These are phyloP conservation scores for Python bivittatus DNA, from an alignment of 2,113 vertebrate genomes.

Conservation along the genomic window DNA sequence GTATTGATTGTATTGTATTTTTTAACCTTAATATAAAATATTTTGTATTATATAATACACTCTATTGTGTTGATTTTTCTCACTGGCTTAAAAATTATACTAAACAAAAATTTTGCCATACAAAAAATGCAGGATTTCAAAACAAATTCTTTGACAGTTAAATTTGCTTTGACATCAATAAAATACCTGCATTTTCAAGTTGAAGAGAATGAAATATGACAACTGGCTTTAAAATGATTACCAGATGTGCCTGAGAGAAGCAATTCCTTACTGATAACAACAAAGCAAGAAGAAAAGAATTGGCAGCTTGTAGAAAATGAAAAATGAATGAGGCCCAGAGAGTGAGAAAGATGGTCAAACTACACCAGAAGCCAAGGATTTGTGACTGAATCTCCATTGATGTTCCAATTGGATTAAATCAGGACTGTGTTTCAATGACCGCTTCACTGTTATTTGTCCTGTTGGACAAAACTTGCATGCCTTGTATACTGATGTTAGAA, in stretches of 20 bases:
- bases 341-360: background rate
- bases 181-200: background rate
- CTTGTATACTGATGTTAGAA: background rate
- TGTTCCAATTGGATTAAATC: background rate
- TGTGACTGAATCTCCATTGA: background rate
- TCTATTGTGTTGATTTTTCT: background rate
- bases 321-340: background rate
- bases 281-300: constrained; percentile 22
- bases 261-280: constrained; percentile 5
- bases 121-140: background rate
- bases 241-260: background rate
- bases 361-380: background rate
- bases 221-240: background rate
- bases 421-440: background rate
- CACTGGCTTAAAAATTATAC: background rate
- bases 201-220: constrained; percentile 13
- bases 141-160: constrained; percentile 5
- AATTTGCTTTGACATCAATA: constrained; percentile 24
- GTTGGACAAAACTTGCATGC: background rate
- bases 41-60: background rate
- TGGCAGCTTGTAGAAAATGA: background rate
- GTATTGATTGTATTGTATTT: background rate
- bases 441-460: background rate
- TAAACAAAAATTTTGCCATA: constrained; percentile 1
- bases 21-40: background rate